Percentiles rank a stretch among this genome's conserved stretches.
phyloP scores from a whole-genome alignment of 2,113 vertebrate genomes.

The Numenius arquata region DNA sequence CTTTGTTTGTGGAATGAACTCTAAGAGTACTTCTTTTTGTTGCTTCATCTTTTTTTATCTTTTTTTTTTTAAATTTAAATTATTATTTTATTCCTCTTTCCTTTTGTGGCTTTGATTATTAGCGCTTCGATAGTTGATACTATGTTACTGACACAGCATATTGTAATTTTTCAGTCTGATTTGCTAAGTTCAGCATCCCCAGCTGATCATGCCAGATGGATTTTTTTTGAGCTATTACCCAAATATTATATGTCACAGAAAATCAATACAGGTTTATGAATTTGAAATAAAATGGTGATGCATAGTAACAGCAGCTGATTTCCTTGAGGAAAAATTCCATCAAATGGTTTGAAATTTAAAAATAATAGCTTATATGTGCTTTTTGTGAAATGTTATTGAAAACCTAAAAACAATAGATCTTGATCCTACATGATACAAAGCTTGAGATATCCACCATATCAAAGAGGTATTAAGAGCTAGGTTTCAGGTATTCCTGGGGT shows the following conservation, averaged over 20 bases:
- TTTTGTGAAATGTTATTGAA: background rate
- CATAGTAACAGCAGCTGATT: background rate
- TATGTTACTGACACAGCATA: slow-evolving; percentile 13
- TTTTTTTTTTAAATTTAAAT: background rate
- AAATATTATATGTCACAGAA: slow-evolving; percentile 34
- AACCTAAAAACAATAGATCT: background rate
- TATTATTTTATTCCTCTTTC: background rate
- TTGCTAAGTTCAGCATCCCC: background rate
- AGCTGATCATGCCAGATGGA: slow-evolving; percentile 25
- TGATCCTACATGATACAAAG: background rate
- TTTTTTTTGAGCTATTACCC: slow-evolving; percentile 42
- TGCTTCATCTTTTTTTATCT: background rate
- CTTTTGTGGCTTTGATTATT: background rate
- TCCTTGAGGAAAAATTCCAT: slow-evolving; percentile 14
- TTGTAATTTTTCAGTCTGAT: slow-evolving; percentile 20
- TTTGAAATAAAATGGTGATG: slow-evolving; percentile 20
- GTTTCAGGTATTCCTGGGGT: background rate
- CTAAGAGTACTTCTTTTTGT: background rate
- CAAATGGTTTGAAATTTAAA: background rate
- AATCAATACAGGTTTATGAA: slow-evolving; percentile 44
- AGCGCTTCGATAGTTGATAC: background rate
- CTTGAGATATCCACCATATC: background rate
- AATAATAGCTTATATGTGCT: background rate
- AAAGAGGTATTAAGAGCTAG: background rate
- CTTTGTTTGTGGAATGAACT: background rate